Evolutionary conservation across 2,797 vertebrate genomes (phyloP), one percentile per base, ranked within the genome.

Genomic region (Phalanger gymnotis): DNA sequence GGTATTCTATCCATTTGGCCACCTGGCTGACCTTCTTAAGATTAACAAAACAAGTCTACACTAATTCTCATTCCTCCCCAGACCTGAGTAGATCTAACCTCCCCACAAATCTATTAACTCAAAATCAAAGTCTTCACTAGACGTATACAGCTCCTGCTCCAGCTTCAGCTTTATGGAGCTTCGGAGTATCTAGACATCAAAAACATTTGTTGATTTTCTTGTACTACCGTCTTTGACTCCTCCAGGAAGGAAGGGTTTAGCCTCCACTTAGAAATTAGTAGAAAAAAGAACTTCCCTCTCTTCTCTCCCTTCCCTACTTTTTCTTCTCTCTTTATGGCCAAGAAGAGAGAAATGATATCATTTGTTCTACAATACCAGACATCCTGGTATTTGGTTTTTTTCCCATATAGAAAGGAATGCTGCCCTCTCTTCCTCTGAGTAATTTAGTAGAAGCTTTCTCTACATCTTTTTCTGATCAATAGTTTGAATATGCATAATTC

Each of bases 401-500:
- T 93, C 90, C 53, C 19, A 90, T 31, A 54, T 81, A 54, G 92
- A 53, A 92, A 91, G 28, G 40, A 93, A 91, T 25, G 22, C 2
- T 40, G 27, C 52, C 30, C 54, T 47, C 90, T 89, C 40, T 93
- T 92, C 58, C n/a, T 96, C 92, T 73, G 66, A 40, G 52, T 95
- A 93, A 57, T 89, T 61, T 90, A 16, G 87, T 89, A 16, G 54
- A 92, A 92, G 34, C 30, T 94, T 73, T 52, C 40, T 40, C 52
- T 4, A 66, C n/a, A 66, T 10, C 93, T 30, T 90, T 95, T 96
- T 56, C 11, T 52, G 40, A 56, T 2, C 40, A 40, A 55, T 81
- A 31, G n/a, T 94, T 93, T 94, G 53, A 91, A 96, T 3, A 95
- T 53, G 52, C 54, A 95, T 91, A 95, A 96, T 5, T 1, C 13